phyloP scores from a whole-genome alignment of 2,113 vertebrate genomes.

The western clawed frog (Xenopus tropicalis) region DNA sequence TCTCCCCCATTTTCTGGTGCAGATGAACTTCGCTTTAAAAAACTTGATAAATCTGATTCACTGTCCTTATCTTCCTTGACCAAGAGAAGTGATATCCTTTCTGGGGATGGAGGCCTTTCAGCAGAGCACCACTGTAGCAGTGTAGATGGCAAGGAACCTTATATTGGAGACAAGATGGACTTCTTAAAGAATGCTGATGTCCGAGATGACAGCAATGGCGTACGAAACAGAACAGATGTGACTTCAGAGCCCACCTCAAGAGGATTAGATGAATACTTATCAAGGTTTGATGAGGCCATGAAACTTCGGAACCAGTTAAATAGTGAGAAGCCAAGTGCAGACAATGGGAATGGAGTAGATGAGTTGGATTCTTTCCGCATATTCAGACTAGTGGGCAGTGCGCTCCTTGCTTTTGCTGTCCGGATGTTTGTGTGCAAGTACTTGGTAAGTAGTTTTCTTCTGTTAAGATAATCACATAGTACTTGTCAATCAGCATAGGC shows the following conservation, averaged over 20 bases:
- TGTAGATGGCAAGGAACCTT: slow-evolving; percentile 66
- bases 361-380: slow-evolving; percentile 88
- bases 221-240: slow-evolving; percentile 73
- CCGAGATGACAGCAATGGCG: slow-evolving; percentile 54
- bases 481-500: too few species aligned
- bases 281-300: slow-evolving; percentile 91
- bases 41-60: slow-evolving; percentile 55
- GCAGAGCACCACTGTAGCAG: slow-evolving; percentile 51
- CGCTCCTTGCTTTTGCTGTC: slow-evolving; percentile 83
- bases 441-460: slow-evolving; percentile 87
- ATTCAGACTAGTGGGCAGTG: slow-evolving; percentile 84
- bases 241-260: slow-evolving; percentile 59
- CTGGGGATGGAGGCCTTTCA: slow-evolving; percentile 58
- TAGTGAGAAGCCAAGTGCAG: slow-evolving; percentile 77
- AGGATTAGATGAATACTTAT: slow-evolving; percentile 81
- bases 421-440: slow-evolving; percentile 91
- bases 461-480: too few species aligned
- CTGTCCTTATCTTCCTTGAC: slow-evolving; percentile 56
- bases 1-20: slow-evolving; percentile 55
- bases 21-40: slow-evolving; percentile 65
- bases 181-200: slow-evolving; percentile 61
- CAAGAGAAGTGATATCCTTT: slow-evolving; percentile 66
- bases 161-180: slow-evolving; percentile 67
- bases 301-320: slow-evolving; percentile 87
- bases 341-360: slow-evolving; percentile 68